Evolutionary conservation across 92 coral and sea anemone genomes (phyloP), one percentile per base, ranked within the genome.

Genomic region (Pocillopora meandrina): DNA sequence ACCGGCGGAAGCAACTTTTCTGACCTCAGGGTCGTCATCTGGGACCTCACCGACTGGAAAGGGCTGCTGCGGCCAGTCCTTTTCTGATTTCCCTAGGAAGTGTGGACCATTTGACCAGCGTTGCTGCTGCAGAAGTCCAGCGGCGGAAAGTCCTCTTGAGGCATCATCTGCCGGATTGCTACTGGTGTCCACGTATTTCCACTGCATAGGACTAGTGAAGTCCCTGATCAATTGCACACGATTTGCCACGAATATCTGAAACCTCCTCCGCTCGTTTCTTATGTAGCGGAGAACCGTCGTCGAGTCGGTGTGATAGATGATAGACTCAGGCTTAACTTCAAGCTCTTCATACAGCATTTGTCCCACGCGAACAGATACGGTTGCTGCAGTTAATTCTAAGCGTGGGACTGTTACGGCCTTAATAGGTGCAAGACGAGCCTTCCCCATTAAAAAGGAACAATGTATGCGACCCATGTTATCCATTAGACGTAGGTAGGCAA

Each of bases 141-240:
- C 64, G 9, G 78, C 86, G n/a, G 69, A 52, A n/a, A 81, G 12
- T n/a, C 91, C 86, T 60, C 87, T 62, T 19, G 91, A 87, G 33
- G 87, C 89, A 34, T 87, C 87, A 47, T 87, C 93, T 14, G 91
- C 89, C 21, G 93, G 95, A 78, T 92, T 92, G 56, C 86, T 75
- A 16, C 60, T 49, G 15, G 88, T 81, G 59, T 80, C 73, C 31
- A 92, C 91, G 71, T 81, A 92, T 61, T 66, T 87, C 95, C 91
- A 92, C 65, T 92, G 93, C 64, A 47, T 82, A 75, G 87, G 72
- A 58, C 63, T 75, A 33, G 90, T 76, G 59, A 80, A 71, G 58
- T 85, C 81, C n/a, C 89, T 84, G 64, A 89, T 92, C 61, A 82
- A 33, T 67, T 92, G 92, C 14, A 92, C 81, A 23, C 92, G 69